Conservation (phyloP, 2,888 invertebrate genomes). For the Listrodromus nycthemerus region DNA sequence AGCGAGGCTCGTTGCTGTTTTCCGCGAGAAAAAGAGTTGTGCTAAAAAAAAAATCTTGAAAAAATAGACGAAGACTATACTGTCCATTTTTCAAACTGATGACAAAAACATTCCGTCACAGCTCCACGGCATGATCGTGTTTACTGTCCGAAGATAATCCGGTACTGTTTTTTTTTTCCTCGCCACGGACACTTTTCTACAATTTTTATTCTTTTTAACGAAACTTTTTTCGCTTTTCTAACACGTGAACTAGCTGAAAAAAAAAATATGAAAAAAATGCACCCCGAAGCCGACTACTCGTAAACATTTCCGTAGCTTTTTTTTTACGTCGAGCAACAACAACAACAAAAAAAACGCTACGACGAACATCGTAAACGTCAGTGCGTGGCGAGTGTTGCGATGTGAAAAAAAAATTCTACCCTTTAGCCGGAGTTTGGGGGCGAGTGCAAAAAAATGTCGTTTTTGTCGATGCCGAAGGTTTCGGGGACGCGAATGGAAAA, state of each 20-base stretch:
- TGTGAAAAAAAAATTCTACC: conserved; percentile 51
- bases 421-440: conserved; percentile 36
- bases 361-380: conserved; percentile 34
- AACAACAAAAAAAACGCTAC: conserved; percentile 24
- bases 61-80: background rate
- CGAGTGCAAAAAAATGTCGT: conserved; percentile 52
- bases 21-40: conserved; percentile 37
- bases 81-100: conserved; percentile 10
- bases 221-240: conserved; percentile 30
- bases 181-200: conserved; percentile 25
- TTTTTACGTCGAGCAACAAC: conserved; percentile 25
- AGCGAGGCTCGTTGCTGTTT: conserved; percentile 33
- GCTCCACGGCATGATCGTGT: conserved; percentile 55
- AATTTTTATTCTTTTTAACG: conserved; percentile 58
- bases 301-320: conserved; percentile 51
- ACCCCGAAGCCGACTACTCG: conserved; percentile 25
- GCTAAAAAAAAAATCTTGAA: conserved; percentile 32
- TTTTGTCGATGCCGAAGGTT: conserved; percentile 23
- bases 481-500: conserved; percentile 38
- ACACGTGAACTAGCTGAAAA: conserved; percentile 14
- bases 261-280: conserved; percentile 3
- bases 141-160: conserved; percentile 59
- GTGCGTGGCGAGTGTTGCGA: conserved; percentile 29
- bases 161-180: conserved; percentile 45
- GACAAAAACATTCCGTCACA: conserved; percentile 45